Conservation (phyloP, 2,888 invertebrate species). For the Lasius fuliginosus region DNA sequence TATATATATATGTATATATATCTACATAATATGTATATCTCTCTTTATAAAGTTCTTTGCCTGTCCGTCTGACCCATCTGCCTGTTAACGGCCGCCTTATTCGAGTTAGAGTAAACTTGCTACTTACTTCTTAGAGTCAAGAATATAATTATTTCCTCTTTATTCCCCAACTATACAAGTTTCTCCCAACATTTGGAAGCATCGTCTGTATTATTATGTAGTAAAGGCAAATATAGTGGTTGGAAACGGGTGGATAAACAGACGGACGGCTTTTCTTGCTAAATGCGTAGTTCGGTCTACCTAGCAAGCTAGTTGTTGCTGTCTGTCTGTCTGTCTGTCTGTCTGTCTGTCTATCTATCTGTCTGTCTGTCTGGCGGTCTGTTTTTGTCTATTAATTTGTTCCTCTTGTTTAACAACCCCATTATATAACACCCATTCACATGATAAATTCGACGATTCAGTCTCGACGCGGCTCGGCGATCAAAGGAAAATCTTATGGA, state of each 20-base stretch:
- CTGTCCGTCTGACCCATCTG: slow-evolving; percentile 81
- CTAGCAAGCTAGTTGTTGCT: slow-evolving; percentile 84
- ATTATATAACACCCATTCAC: slow-evolving; percentile 71
- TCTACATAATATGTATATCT: slow-evolving; percentile 59
- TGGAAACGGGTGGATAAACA: slow-evolving; percentile 81
- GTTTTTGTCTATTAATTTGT: slow-evolving; percentile 74
- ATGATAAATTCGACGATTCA: slow-evolving; percentile 65
- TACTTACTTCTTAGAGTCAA: slow-evolving; percentile 3
- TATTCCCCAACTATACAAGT: background rate
- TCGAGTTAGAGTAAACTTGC: slow-evolving; percentile 7
- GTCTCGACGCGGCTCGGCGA: slow-evolving; percentile 59
- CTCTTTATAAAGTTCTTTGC: slow-evolving; percentile 67
- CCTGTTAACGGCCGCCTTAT: slow-evolving; percentile 74
- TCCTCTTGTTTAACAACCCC: slow-evolving; percentile 71
- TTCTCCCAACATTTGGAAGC: slow-evolving; percentile 15
- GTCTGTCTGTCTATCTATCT: slow-evolving; percentile 39
- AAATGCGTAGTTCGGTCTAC: slow-evolving; percentile 77
- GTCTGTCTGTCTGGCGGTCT: slow-evolving; percentile 70
- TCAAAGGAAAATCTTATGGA: slow-evolving; percentile 4
- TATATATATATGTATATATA: slow-evolving; percentile 50
- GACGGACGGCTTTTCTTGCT: slow-evolving; percentile 77
- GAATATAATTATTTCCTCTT: slow-evolving; percentile 15
- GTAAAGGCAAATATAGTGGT: slow-evolving; percentile 55
- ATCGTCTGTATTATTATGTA: slow-evolving; percentile 19
- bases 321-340: slow-evolving; percentile 77